Base-by-base conservation (phyloP, 2,113 vertebrate genomes). In the Guaruba guarouba region DNA sequence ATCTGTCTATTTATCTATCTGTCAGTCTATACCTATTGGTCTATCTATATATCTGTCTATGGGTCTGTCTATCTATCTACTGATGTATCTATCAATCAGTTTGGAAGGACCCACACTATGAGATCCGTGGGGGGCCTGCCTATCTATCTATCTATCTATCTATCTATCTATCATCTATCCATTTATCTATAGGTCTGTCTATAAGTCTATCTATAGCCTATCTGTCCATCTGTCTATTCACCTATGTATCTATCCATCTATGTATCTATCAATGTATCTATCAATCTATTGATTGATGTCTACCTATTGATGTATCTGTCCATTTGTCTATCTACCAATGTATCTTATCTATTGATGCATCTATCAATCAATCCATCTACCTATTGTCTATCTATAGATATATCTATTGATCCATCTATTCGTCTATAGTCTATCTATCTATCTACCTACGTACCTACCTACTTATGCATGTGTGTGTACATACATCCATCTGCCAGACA, bases 381-480 rank as follows among this genome's bases (percentile, higher is more conserved):
- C 55, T n/a, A n/a, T 23, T n/a, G 8, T 57, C 31, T 23, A 22
- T 33, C 11, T 33, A n/a, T n/a, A n/a, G 57, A 59, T 59, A 33
- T 35, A n/a, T 59, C 57, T n/a, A n/a, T 23, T 22, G 22, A 46
- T 24, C 22, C 20, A 16, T 66, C 41, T 31, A 3, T 48, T 64
- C 6, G 1, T 37, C 31, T 33, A 29, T 35, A 16, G 6, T 31
- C 39, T 28, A 10, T 52, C 13, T 29, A 33, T 48, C 27, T 41
- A 31, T 19, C 39, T 49, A 43, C 41, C 33, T 43, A 8, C 48
- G 9, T 33, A 49, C 29, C 48, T 57, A 57, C 48, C 24, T 17
- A 33, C 25, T 33, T 11, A 2, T 14, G 22, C 20, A 18, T 0
- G 0, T 15, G 31, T 29, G 44, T 39, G 11, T 10, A 46, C 17